Evolutionary conservation across 2,113 vertebrate genomes (phyloP).

Genomic region (Mixornis gularis): DNA sequence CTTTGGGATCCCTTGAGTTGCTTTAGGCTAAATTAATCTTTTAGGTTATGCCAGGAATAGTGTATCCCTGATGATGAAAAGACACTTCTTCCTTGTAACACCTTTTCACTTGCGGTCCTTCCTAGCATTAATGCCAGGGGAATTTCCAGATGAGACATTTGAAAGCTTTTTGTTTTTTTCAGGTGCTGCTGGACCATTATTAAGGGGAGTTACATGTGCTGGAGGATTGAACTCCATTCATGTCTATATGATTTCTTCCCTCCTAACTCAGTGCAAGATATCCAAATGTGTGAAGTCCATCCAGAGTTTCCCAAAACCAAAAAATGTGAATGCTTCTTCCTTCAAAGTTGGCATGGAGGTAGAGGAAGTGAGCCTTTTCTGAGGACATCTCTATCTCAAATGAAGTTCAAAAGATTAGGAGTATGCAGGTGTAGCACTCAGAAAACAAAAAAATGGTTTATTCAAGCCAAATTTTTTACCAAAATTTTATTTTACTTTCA

Average conservation of each 20-base stretch:
- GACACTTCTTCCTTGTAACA: neutral
- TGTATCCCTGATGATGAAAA: neutral
- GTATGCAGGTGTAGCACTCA: neutral
- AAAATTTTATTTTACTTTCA: neutral
- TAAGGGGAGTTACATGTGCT: neutral
- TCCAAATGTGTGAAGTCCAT: neutral
- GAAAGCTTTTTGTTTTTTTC: neutral
- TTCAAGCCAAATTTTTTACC: neutral
- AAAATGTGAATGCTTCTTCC: neutral
- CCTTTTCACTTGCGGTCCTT: neutral
- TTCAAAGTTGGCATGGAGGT: neutral
- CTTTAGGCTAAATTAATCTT: neutral
- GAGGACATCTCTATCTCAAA: neutral
- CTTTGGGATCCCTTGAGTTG: neutral
- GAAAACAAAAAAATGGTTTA: neutral
- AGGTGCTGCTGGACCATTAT: neutral
- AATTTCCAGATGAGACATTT: neutral
- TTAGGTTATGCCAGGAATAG: neutral
- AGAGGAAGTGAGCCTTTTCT: neutral
- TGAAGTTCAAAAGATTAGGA: neutral
- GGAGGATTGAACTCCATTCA: neutral
- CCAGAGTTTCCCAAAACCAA: neutral
- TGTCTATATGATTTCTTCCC: neutral
- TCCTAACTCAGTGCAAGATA: neutral
- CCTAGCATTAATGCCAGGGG: neutral